phyloP scores from a whole-genome alignment of 2,797 vertebrate species.

The Adelosebastes latens region DNA sequence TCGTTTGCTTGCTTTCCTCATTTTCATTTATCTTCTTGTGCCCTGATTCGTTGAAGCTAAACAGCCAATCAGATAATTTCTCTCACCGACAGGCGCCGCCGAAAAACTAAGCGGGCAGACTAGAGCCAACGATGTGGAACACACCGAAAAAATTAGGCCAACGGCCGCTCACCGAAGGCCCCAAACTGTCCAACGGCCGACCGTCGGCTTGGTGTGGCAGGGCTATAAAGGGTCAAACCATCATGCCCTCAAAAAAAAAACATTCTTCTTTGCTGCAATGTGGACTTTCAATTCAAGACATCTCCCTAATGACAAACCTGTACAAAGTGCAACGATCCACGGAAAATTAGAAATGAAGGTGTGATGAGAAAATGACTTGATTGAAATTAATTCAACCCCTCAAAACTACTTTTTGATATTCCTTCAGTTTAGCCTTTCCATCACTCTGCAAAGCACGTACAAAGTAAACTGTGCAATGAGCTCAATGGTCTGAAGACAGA shows the following conservation, averaged over 20 bases:
- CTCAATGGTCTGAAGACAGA: neutral
- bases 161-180: too few relatives aligned
- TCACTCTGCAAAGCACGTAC: neutral
- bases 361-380: neutral
- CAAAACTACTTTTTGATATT: neutral
- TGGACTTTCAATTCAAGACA: neutral
- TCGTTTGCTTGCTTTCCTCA: too few relatives aligned
- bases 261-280: neutral
- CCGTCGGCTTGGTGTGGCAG: too few relatives aligned
- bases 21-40: too few relatives aligned
- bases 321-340: neutral
- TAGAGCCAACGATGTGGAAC: too few relatives aligned
- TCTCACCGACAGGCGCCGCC: too few relatives aligned
- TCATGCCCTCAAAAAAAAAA: neutral
- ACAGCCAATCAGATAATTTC: too few relatives aligned
- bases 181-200: too few relatives aligned
- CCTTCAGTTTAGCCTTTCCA: neutral
- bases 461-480: neutral
- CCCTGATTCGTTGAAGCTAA: too few relatives aligned
- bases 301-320: neutral
- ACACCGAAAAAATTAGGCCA: too few relatives aligned
- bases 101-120: too few relatives aligned
- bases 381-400: neutral
- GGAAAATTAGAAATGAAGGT: neutral
- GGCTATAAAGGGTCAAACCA: neutral